Percentiles rank a stretch among this genome's conserved stretches.
These are phyloP conservation scores for Pediacus dermestoides DNA, from an alignment of 2,888 invertebrate species.

Conservation along the genomic window DNA sequence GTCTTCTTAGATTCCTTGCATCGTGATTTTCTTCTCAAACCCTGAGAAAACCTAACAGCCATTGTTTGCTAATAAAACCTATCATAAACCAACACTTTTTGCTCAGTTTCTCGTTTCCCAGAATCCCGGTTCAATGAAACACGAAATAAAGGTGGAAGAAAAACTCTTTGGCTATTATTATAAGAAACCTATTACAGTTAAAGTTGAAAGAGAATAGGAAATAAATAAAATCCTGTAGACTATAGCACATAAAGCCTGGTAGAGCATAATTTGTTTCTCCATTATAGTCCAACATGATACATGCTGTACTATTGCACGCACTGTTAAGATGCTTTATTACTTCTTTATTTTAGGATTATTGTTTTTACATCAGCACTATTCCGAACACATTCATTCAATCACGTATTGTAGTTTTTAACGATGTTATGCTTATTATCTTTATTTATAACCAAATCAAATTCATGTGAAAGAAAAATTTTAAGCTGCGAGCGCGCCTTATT, in stretches of 20 bases:
- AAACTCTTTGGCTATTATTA: too few species aligned
- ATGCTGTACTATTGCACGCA: constrained; percentile 9
- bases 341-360: constrained; percentile 12
- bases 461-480: too few species aligned
- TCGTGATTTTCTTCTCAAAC: too few species aligned
- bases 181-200: background rate
- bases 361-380: constrained; percentile 6
- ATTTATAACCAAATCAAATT: background rate
- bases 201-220: background rate
- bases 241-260: constrained; percentile 2
- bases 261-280: constrained; percentile 2
- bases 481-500: too few species aligned
- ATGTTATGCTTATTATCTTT: background rate
- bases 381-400: background rate
- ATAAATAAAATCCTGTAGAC: constrained; percentile 1
- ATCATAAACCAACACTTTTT: too few species aligned
- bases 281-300: background rate
- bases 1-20: too few species aligned
- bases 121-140: too few species aligned
- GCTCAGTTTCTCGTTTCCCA: too few species aligned
- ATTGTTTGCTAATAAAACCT: too few species aligned
- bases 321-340: constrained; percentile 9
- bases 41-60: too few species aligned
- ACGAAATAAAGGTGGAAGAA: too few species aligned
- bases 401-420: background rate